Base-by-base conservation (phyloP, 2,888 invertebrate species). In the Lycaena phlaeas region DNA sequence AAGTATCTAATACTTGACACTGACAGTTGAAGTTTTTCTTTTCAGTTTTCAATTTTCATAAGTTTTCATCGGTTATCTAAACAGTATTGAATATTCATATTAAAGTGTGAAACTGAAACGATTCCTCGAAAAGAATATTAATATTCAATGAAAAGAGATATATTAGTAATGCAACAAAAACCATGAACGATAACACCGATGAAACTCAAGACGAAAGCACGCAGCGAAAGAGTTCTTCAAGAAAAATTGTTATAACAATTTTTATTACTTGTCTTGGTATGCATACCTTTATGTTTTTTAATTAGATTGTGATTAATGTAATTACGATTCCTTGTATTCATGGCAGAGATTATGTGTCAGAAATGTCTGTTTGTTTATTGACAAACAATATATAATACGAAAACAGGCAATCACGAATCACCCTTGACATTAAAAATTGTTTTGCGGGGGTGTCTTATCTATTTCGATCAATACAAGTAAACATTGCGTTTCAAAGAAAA, bases 221-320 rank as follows among this genome's bases (percentile, higher is more conserved):
- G 34, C 34, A 18, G 34, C 34, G 9, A 11, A 18, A 17, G 9
- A 34, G 22, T 11, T 34, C 22, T 34, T 34, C 6, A 3, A 22
- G 34, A 18, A 22, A 18, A 17, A 11, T 34, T 3, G 9, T 17
- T 4, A 9, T 34, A 22, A 12, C 34, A 34, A 12, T 34, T 22
- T 34, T 34, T 18, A 34, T 12, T 34, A n/a, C 11, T 11, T 34
- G 11, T 11, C 10, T 34, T 34, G 34, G 34, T 34, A 34, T 12
- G 18, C 22, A 11, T 22, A 18, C 6, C 11, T 7, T 18, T 4
- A 7, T 34, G 2, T 22, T 11, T 22, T 34, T 4, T n/a, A 29
- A 14, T 29, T 27, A 6, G 4, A 11, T 27, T 27, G 11, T 27
- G 4, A 10, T 27, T 10, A 3, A 6, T 27, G 10, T 27, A 25